Conservation (phyloP, 2,888 invertebrate species). For the Lithophane ornitopus region DNA sequence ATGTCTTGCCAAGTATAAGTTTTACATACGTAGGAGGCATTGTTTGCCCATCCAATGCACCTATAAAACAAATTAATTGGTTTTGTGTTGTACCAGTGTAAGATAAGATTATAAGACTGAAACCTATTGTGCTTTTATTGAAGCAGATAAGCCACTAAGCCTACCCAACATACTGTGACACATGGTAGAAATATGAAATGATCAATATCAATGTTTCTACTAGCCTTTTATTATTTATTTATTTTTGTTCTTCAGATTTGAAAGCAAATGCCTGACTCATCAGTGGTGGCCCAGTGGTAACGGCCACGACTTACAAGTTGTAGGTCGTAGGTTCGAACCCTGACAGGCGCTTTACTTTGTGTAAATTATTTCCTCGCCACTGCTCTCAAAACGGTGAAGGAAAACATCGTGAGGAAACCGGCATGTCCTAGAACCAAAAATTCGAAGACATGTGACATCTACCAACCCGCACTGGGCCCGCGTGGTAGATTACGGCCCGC, state of each 20-base stretch:
- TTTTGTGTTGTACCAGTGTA: not conserved
- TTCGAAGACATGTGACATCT: too few relatives aligned
- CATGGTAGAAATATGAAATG: constrained; percentile 2
- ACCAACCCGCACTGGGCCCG: too few relatives aligned
- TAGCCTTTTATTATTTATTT: not conserved
- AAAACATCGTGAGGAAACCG: too few relatives aligned
- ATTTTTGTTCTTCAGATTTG: not conserved
- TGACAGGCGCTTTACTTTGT: too few relatives aligned
- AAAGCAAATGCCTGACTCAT: not conserved
- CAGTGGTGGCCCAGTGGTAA: too few relatives aligned
- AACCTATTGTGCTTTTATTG: constrained; percentile 24
- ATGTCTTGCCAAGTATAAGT: too few relatives aligned
- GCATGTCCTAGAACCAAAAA: too few relatives aligned
- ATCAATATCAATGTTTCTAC: not conserved
- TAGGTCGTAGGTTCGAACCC: too few relatives aligned
- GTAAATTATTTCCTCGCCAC: too few relatives aligned
- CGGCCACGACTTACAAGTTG: too few relatives aligned
- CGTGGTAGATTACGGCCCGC: too few relatives aligned
- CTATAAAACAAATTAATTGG: not conserved
- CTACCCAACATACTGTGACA: not conserved
- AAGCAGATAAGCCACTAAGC: constrained; percentile 28
- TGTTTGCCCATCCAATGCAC: not conserved
- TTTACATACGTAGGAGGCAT: not conserved
- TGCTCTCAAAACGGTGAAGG: too few relatives aligned
- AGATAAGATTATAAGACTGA: constrained; percentile 36